Percentiles rank a stretch among this genome's conserved stretches.
These are phyloP conservation scores for Pyrgilauda ruficollis DNA, from an alignment of 2,113 vertebrate genomes.

Conservation along the genomic window DNA sequence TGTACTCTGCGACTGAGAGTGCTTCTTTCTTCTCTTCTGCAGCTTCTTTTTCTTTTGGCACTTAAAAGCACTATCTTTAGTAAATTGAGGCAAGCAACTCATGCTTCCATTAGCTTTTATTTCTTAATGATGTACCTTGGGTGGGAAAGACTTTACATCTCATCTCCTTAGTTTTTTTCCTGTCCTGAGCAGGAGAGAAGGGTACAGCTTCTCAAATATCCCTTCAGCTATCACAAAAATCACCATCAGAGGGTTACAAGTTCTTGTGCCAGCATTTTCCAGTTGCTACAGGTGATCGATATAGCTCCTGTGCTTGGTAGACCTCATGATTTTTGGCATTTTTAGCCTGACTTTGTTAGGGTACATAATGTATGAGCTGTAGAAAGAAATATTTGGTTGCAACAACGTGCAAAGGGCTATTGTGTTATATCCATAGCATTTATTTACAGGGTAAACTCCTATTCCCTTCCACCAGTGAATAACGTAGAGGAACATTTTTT, in stretches of 20 bases:
- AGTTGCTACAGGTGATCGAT: neutral
- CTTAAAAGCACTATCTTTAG: neutral
- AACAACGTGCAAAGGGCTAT: neutral
- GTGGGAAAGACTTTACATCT: neutral
- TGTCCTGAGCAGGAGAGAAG: neutral
- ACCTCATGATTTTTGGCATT: neutral
- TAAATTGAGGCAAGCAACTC: neutral
- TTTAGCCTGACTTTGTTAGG: neutral
- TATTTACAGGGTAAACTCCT: neutral
- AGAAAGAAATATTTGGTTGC: neutral
- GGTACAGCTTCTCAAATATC: neutral
- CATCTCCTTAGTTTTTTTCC: neutral
- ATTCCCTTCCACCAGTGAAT: neutral
- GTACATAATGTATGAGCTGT: neutral
- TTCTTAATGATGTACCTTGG: neutral
- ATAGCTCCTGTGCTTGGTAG: neutral
- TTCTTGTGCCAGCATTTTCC: neutral
- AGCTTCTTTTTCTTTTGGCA: neutral
- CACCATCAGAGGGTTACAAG: neutral
- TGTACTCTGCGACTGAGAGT: neutral
- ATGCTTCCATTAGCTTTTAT: neutral
- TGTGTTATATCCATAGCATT: neutral
- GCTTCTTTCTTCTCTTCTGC: neutral
- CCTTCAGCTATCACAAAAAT: neutral
- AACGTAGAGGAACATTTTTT: neutral